Percentiles rank a stretch among this genome's conserved stretches.
These are phyloP conservation scores for Ranitomeya imitator DNA, from an alignment of 2,113 vertebrate species.

Conservation along the genomic window DNA sequence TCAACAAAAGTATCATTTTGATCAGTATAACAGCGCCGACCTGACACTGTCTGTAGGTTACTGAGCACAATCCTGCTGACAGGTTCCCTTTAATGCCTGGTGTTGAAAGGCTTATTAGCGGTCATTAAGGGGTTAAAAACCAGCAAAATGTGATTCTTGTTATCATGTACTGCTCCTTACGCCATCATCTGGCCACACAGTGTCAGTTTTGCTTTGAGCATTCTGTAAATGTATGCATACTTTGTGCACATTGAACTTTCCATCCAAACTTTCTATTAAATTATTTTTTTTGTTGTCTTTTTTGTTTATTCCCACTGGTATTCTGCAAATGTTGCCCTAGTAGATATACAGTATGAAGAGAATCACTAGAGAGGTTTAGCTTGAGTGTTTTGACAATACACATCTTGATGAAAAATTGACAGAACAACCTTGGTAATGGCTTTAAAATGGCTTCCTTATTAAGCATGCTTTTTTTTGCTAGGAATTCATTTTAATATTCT, in stretches of 20 bases:
- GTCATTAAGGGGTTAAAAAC: too few species aligned
- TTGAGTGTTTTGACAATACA: background rate
- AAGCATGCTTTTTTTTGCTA: background rate
- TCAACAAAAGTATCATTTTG: too few species aligned
- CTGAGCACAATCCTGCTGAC: too few species aligned
- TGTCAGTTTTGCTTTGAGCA: too few species aligned
- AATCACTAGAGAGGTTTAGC: background rate
- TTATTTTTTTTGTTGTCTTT: too few species aligned
- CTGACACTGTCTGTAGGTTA: too few species aligned
- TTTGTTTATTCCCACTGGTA: background rate
- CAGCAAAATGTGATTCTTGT: too few species aligned
- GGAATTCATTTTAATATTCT: slow-evolving; percentile 10
- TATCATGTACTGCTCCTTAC: too few species aligned
- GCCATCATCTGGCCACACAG: too few species aligned
- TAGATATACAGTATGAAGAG: background rate
- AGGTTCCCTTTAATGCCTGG: too few species aligned
- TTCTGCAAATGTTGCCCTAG: background rate
- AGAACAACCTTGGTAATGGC: slow-evolving; percentile 24
- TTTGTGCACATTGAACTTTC: background rate
- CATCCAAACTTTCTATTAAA: background rate
- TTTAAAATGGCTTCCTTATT: slow-evolving; percentile 32
- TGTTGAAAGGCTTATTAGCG: too few species aligned
- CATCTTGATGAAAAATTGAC: slow-evolving; percentile 22
- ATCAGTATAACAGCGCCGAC: too few species aligned
- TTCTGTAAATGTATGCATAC: background rate